Evolutionary conservation across 1,140 invertebrate genomes (phyloP), one percentile per base, ranked within the genome.

Genomic region (Laupala kohalensis): DNA sequence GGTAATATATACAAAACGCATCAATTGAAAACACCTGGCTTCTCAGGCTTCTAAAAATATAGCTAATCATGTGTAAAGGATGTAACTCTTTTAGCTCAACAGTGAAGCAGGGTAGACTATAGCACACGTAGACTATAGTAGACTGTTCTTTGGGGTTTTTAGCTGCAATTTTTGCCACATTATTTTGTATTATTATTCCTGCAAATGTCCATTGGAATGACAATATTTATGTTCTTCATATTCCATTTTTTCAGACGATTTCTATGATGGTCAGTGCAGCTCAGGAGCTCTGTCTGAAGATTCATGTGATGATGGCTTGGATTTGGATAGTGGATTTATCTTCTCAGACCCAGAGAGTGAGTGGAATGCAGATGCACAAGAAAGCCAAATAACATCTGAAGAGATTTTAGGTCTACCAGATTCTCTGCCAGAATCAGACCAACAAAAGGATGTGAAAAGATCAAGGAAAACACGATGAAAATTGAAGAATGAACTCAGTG

Each of bases 261-360:
- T 72, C 30, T 67, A 62, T 66, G 74, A 71, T 37, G 75, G 77
- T 71, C 74, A 78, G 68, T 72, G 70, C 24, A 79, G 76, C 70
- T 72, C 79, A 5, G 77, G 37, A 53, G 37, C 78, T 72, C 74
- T 81, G 25, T 82, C 83, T 5, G 81, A 83, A 72, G 78, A 78
- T 71, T 83, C 81, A 0, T 64, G 19, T 4, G 81, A 29, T 83
- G 72, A 71, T 25, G 83, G 84, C 25, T 78, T 80, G 3, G 75
- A 80, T 37, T 73, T 81, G 15, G 77, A 79, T 24, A 73, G 69
- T 15, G 81, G 84, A 12, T 83, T 82, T 71, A 79, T 85, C 62
- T 86, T 86, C 75, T 86, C 84, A 1, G 85, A 86, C 78, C 83
- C 85, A 1, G 85, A 86, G 77, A 86, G 84, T 27, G 85, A 87